Percentiles rank a stretch among this genome's conserved stretches.
These are phyloP conservation scores for Uria lomvia DNA, from an alignment of 2,113 vertebrate species.

Conservation along the genomic window DNA sequence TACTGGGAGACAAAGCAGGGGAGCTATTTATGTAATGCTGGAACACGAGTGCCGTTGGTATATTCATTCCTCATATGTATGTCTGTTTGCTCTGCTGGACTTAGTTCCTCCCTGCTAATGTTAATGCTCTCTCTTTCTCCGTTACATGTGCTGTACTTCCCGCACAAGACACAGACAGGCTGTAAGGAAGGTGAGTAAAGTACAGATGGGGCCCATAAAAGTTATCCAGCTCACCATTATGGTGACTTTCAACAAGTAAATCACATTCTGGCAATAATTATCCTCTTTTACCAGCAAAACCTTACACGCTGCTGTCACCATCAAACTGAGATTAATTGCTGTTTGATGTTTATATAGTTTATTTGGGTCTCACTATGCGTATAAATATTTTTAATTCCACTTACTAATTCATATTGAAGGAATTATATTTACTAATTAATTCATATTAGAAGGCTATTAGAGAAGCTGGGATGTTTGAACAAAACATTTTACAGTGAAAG, in stretches of 20 bases:
- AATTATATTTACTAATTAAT: neutral
- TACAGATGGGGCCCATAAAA: neutral
- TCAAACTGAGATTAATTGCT: neutral
- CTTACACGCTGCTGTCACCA: neutral
- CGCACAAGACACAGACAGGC: neutral
- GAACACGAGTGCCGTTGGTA: rapidly evolving
- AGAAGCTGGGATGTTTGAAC: neutral
- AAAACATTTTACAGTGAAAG: neutral
- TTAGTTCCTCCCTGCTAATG: neutral
- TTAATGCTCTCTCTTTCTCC: neutral
- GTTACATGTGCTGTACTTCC: neutral
- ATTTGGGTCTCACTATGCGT: neutral
- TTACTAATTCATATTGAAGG: neutral
- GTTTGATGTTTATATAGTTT: neutral
- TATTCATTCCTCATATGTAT: neutral
- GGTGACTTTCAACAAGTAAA: neutral
- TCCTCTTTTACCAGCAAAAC: neutral
- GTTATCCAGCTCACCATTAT: neutral
- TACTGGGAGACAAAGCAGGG: neutral
- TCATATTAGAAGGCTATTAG: neutral
- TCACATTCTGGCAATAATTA: neutral
- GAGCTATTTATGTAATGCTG: neutral
- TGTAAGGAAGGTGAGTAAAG: neutral
- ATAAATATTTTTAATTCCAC: neutral
- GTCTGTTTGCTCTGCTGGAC: neutral